phyloP scores from a whole-genome alignment of 2,113 vertebrate species.

The Oreochromis niloticus region DNA sequence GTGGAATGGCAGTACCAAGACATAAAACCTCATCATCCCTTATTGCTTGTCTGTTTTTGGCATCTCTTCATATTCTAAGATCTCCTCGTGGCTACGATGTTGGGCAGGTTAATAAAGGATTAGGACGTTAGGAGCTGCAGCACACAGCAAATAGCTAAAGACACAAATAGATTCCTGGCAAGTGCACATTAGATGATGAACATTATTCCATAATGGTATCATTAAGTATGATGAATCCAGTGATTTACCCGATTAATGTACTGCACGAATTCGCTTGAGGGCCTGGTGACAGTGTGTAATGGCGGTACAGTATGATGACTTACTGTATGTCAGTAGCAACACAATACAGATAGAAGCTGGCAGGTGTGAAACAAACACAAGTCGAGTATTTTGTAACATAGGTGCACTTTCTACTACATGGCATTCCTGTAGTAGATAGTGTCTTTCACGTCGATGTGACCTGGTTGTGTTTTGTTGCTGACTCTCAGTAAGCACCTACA shows the following conservation, averaged over 20 bases:
- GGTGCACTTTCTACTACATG: neutral
- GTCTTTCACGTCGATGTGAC: neutral
- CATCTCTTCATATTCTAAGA: conserved; percentile 45
- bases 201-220: conserved; percentile 63
- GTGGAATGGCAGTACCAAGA: conserved; percentile 7
- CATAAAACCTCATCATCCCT: conserved; percentile 62
- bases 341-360: neutral
- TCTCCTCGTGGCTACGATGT: conserved; percentile 37
- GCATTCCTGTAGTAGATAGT: neutral
- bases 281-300: neutral
- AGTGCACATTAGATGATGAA: conserved; percentile 59
- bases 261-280: conserved; percentile 26
- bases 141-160: conserved; percentile 36
- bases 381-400: neutral
- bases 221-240: conserved; percentile 62
- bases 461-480: neutral
- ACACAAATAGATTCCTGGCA: conserved; percentile 51
- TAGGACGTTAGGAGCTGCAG: conserved; percentile 25
- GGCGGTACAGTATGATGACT: conserved; percentile 2
- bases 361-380: neutral
- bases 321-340: neutral
- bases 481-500: neutral
- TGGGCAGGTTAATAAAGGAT: conserved; percentile 37
- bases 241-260: conserved; percentile 58
- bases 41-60: conserved; percentile 56